A percentile compares a stretch with the other conserved stretches of the same genome.
Evolutionary conservation across 1,140 invertebrate species (phyloP).

Genomic region (Chelonus insularis): DNA sequence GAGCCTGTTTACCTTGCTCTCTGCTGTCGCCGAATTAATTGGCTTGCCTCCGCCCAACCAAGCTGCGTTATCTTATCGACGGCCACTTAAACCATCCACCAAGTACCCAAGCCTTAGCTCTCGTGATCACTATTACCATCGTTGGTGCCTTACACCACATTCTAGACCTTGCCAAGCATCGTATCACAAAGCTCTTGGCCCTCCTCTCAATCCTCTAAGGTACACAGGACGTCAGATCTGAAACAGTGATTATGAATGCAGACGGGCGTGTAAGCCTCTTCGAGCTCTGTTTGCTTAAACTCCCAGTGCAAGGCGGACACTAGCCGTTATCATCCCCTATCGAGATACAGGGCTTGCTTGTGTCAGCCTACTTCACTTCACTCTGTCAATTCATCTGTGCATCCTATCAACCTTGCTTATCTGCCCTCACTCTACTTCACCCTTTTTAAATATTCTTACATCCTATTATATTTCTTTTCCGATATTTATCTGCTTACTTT

Average conservation of each 20-base stretch:
- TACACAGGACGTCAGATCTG: conserved; percentile 51
- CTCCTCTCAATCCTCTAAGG: conserved; percentile 30
- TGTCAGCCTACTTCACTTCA: conserved; percentile 4
- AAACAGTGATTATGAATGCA: conserved; percentile 55
- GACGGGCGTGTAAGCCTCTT: conserved; percentile 51
- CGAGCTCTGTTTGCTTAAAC: conserved; percentile 43
- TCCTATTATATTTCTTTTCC: too few relatives aligned
- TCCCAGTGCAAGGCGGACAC: conserved; percentile 14
- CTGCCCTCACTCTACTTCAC: too few relatives aligned
- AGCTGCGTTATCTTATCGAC: conserved; percentile 58
- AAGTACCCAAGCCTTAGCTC: not conserved
- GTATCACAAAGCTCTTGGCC: conserved; percentile 21
- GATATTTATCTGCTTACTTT: too few relatives aligned
- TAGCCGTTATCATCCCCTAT: conserved; percentile 14
- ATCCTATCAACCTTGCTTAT: too few relatives aligned
- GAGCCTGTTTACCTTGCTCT: conserved; percentile 55
- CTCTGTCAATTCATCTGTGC: conserved; percentile 27
- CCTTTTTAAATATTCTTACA: too few relatives aligned
- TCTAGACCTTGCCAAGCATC: not conserved
- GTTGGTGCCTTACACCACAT: too few relatives aligned
- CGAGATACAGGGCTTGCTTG: conserved; percentile 16
- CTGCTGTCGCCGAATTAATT: conserved; percentile 55
- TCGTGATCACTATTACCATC: conserved; percentile 23
- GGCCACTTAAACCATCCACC: conserved; percentile 53
- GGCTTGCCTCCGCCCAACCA: conserved; percentile 40